These are phyloP conservation scores for Lutjanus campechanus DNA, from an alignment of 2,797 vertebrate species.

Conservation along the genomic window DNA sequence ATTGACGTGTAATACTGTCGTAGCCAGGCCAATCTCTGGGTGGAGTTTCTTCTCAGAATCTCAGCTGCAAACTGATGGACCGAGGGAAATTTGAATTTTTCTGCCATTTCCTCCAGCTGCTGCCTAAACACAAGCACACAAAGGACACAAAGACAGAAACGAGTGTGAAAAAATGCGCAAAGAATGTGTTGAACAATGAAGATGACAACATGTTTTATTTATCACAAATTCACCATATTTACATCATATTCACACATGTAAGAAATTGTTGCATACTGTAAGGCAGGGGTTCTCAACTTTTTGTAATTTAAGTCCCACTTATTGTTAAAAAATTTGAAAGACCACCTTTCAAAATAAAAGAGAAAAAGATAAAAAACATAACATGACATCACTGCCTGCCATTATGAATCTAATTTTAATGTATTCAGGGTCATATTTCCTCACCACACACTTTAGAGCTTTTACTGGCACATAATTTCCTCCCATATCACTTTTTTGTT, in stretches of 20 bases:
- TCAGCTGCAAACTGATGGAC: slow-evolving; percentile 85
- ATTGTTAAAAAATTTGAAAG: too few species aligned
- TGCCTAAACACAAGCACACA: slow-evolving; percentile 79
- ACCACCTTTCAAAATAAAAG: too few species aligned
- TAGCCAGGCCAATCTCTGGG: slow-evolving; percentile 87
- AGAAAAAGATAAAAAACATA: too few species aligned
- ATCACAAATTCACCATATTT: neutral
- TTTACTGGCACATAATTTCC: too few species aligned
- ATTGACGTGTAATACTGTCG: slow-evolving; percentile 87
- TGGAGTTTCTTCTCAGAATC: slow-evolving; percentile 85
- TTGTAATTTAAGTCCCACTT: too few species aligned
- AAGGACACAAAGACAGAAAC: neutral
- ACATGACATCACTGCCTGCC: too few species aligned
- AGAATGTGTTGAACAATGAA: neutral
- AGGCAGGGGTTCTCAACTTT: neutral
- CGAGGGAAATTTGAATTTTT: slow-evolving; percentile 84
- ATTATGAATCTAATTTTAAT: too few species aligned
- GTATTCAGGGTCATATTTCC: too few species aligned
- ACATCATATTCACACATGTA: slow-evolving; percentile 1
- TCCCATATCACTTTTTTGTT: too few species aligned
- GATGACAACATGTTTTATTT: neutral
- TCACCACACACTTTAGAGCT: too few species aligned
- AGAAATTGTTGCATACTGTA: slow-evolving; percentile 11
- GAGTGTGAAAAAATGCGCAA: neutral
- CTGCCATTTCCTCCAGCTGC: slow-evolving; percentile 93